Percentiles rank a stretch among this genome's conserved stretches.
These are phyloP conservation scores for Coenonympha arcania DNA, from an alignment of 2,888 invertebrate species.

Conservation along the genomic window DNA sequence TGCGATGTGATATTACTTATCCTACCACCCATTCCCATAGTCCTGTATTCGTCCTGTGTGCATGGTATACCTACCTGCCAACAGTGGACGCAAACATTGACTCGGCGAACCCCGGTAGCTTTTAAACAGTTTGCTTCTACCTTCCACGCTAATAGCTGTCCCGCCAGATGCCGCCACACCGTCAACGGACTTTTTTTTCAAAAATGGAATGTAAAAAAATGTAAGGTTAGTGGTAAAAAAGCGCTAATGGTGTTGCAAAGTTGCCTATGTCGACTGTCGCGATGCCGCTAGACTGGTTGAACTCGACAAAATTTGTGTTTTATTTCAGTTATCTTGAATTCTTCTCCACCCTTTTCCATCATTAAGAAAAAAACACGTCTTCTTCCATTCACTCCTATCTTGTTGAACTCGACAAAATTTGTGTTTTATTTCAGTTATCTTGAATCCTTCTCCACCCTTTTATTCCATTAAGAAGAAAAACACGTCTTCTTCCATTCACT, in stretches of 20 bases:
- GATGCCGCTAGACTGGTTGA: background rate
- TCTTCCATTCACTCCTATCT: too few species aligned
- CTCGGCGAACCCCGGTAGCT: constrained; percentile 67
- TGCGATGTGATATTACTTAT: too few species aligned
- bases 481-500: too few species aligned
- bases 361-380: too few species aligned
- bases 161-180: constrained; percentile 42
- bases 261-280: background rate
- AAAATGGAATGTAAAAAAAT: constrained; percentile 16
- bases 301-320: too few species aligned
- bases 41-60: background rate
- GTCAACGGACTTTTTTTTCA: constrained; percentile 21
- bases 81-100: constrained; percentile 50
- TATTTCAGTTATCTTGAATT: too few species aligned
- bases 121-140: constrained; percentile 56
- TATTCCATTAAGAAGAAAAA: too few species aligned
- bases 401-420: too few species aligned
- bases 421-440: too few species aligned
- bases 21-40: constrained; percentile 18
- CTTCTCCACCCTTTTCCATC: too few species aligned
- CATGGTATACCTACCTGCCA: constrained; percentile 21
- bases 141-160: constrained; percentile 63
- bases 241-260: constrained; percentile 18
- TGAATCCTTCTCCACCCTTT: too few species aligned
- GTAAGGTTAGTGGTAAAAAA: constrained; percentile 14